Percentiles rank a stretch among this genome's conserved stretches.
Evolutionary conservation across 2,888 invertebrate genomes (phyloP).

Genomic region (Pseudanteris insignis): DNA sequence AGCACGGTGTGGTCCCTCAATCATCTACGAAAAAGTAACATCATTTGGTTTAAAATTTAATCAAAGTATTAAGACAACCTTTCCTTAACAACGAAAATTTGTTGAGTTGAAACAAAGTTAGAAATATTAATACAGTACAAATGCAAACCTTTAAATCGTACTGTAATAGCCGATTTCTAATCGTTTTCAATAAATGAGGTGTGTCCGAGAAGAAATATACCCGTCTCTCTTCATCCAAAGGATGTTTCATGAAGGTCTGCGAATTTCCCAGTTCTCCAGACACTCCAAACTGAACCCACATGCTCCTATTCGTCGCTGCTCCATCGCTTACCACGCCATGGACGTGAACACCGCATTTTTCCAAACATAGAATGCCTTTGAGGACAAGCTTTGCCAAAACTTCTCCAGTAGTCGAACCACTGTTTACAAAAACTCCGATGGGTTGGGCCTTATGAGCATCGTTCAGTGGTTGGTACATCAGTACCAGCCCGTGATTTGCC

Average conservation of each 20-base stretch:
- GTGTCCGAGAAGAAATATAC: constrained; percentile 2
- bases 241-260: background rate
- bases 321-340: constrained; percentile 4
- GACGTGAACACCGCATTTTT: background rate
- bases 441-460: constrained; percentile 1
- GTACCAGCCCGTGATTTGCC: constrained; percentile 7
- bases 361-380: background rate
- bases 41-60: background rate
- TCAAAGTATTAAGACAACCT: background rate
- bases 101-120: too few species aligned
- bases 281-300: constrained; percentile 1
- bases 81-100: background rate
- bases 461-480: constrained; percentile 4
- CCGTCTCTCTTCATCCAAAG: background rate
- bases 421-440: background rate
- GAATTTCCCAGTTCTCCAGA: too few species aligned
- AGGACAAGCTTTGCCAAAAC: constrained; percentile 1
- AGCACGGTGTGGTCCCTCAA: background rate
- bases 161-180: background rate
- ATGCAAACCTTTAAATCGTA: constrained; percentile 1
- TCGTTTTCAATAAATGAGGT: constrained; percentile 4
- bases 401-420: background rate
- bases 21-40: background rate
- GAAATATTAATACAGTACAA: too few species aligned
- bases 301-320: background rate